phyloP scores from a whole-genome alignment of 1,140 invertebrate genomes.

The Drosophila orosa region DNA sequence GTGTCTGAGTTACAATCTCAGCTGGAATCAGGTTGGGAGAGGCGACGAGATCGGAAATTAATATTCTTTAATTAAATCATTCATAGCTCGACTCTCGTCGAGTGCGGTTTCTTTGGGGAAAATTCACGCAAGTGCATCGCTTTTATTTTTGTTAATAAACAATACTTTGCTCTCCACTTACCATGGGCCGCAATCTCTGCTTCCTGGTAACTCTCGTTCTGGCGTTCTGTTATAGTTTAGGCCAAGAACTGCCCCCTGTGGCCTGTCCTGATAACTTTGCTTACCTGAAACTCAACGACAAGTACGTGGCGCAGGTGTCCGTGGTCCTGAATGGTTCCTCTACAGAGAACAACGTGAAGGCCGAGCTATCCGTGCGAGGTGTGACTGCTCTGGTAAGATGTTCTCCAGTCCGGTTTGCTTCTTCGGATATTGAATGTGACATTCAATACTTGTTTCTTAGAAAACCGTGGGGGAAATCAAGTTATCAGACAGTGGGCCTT shows the following conservation, averaged over 20 bases:
- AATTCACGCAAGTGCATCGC: background rate
- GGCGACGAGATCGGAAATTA: background rate
- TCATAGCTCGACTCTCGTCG: background rate
- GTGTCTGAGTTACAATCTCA: background rate
- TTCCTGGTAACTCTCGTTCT: background rate
- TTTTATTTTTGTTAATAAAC: no score
- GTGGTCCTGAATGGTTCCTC: background rate
- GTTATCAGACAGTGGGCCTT: slow-evolving; percentile 43
- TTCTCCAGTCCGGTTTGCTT: background rate
- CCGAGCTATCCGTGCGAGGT: background rate
- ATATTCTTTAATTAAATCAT: background rate
- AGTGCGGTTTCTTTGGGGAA: background rate
- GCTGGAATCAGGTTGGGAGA: slow-evolving; percentile 21
- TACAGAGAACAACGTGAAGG: background rate
- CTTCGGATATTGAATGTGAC: background rate
- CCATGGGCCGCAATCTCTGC: background rate
- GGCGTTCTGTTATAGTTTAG: background rate
- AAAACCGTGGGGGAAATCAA: slow-evolving; percentile 4
- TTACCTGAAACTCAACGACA: background rate
- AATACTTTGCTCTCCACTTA: background rate
- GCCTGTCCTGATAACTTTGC: slow-evolving; percentile 8
- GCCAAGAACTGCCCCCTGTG: background rate
- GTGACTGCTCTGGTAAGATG: background rate
- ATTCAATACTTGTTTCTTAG: background rate
- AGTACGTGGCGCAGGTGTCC: slow-evolving; percentile 6